Evolutionary conservation across 2,888 invertebrate genomes (phyloP), one percentile per base, ranked within the genome.

Genomic region (Drosophila emarginata): DNA sequence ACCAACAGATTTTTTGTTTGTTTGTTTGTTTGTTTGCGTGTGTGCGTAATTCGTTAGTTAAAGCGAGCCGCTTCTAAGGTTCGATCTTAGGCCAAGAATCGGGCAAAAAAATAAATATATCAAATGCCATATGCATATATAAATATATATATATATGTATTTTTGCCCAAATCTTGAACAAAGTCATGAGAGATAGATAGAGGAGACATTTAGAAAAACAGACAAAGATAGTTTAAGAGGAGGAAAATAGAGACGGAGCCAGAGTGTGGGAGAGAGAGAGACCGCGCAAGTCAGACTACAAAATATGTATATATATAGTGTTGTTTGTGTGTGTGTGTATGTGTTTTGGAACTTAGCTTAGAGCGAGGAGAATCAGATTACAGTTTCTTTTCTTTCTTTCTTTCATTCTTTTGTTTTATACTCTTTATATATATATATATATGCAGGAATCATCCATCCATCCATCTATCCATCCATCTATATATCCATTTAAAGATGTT

Each of bases 211-310:
- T 32, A 32, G 7, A 32, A 40, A 18, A 45, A 45, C 14, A 15
- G 15, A 40, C 40, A 40, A 3, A 40, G 15, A 64, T 64, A 60
- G 67, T 73, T 61, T 45, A 54, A 66, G 67, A 79, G 73, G 61
- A 56, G 57, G 57, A 66, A 18, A 53, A 64, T 40, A 50, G 51
- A 56, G 39, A 63, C 60, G n/a, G 28, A 51, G 45, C 37, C 53
- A 67, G 54, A 64, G 26, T 64, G 15, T 45, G 2, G 5, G 23
- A 52, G 54, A 36, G 65, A 53, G 45, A 65, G 52, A 45, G 71
- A 71, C 73, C 71, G 71, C 72, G 71, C 72, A 71, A 72, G 71
- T 71, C 71, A 72, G 72, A 71, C 70, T 71, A 71, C 72, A 60
- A 56, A 71, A 36, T 54, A 54, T 54, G 18, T 36, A 36, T 54